Evolutionary conservation across 2,797 vertebrate species (phyloP), one percentile per base, ranked within the genome.

Genomic region (Enteromius viviparus): DNA sequence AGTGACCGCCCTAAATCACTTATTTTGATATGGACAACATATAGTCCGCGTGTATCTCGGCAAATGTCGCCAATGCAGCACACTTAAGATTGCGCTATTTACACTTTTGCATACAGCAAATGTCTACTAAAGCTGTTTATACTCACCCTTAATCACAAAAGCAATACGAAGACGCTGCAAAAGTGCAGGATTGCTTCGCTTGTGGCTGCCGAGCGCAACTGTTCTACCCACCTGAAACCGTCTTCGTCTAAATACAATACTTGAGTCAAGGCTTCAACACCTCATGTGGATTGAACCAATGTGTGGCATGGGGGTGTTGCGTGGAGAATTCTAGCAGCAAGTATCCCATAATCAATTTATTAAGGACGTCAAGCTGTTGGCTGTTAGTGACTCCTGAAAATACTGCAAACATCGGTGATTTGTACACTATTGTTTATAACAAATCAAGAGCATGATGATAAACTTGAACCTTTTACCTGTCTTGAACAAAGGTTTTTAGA

Each of bases 281-380:
- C 64, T 71, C 83, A 75, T 84, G 71, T 69, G 85, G 85, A 80
- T 66, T 53, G n/a, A 76, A 86, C 85, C 85, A 86, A 64, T 58
- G 53, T 62, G 65, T 64, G 74, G 14, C 3, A 53, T 49, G 51
- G 82, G 82, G 82, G 82, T 78, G 82, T 55, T 45, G 47, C 23
- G 34, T 45, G 34, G 32, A 42, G 23, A 17, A 55, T 32, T 29
- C 3, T 55, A 1, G 34, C 58, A 19, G 8, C 14, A 32, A 21
- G 5, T n/a, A 58, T 64, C 14, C 12, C 55, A 72, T 23, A 23
- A 45, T 9, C 32, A 71, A 19, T 1, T 14, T 1, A 26, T 74
- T n/a, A 58, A 32, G n/a, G 21, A 42, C 10, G 17, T 26, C 8
- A 58, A n/a, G 17, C 21, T 70, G 10, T 8, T 45, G 6, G 15